A percentile compares a stretch with the other conserved stretches of the same genome.
phyloP scores from a whole-genome alignment of 2,113 vertebrate genomes.

The Nettapus auritus region DNA sequence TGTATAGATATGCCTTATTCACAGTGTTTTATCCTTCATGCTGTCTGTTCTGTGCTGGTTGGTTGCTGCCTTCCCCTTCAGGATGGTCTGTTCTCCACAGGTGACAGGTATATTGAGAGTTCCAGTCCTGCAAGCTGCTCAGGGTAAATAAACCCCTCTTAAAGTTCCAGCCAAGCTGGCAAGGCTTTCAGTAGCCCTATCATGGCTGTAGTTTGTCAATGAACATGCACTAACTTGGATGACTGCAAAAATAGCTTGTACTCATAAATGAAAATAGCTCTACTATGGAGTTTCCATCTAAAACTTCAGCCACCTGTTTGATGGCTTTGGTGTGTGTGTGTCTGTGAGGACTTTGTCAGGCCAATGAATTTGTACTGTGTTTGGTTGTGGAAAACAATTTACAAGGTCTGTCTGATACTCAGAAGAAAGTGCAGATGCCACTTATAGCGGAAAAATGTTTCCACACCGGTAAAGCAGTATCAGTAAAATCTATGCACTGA shows the following conservation, averaged over 20 bases:
- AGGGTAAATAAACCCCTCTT: accelerated
- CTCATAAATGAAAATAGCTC: background rate
- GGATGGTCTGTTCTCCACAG: background rate
- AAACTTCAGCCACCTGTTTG: background rate
- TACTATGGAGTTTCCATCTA: background rate
- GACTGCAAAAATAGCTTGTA: background rate
- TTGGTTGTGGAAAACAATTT: background rate
- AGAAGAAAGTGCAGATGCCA: slow-evolving; percentile 39
- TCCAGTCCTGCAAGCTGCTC: background rate
- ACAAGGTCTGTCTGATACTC: background rate
- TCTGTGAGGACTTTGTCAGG: background rate
- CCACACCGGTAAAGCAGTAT: slow-evolving; percentile 64
- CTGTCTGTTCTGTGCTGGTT: background rate
- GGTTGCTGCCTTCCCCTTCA: background rate
- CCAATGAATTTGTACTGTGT: background rate
- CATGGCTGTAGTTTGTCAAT: background rate
- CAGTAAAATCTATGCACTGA: slow-evolving; percentile 74
- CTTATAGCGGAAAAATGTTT: slow-evolving; percentile 66
- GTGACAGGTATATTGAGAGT: accelerated
- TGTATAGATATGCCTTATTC: accelerated
- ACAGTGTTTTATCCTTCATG: background rate
- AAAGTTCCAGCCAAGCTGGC: background rate
- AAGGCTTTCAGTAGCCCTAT: background rate
- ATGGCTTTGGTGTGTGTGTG: too few species aligned
- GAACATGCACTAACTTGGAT: background rate